Evolutionary conservation across 2,888 invertebrate genomes (phyloP).

Genomic region (Dexiosoma caninum): DNA sequence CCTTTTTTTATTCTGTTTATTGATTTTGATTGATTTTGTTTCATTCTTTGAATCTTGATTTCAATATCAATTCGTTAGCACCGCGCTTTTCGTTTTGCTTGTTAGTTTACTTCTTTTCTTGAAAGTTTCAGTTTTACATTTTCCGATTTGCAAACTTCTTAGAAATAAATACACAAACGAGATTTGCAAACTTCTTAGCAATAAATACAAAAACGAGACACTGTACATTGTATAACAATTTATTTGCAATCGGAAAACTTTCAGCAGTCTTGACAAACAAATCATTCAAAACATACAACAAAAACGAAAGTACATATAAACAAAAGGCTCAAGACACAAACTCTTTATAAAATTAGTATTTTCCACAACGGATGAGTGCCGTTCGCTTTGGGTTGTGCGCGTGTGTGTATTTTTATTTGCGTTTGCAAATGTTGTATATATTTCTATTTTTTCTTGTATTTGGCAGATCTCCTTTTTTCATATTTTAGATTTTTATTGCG

Average conservation of each 20-base stretch:
- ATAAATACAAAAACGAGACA: too few relatives aligned
- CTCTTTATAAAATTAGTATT: slow-evolving; percentile 7
- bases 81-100: too few relatives aligned
- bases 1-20: too few relatives aligned
- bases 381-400: too few relatives aligned
- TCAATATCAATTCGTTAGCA: too few relatives aligned
- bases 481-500: slow-evolving; percentile 19
- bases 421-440: background rate
- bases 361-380: background rate
- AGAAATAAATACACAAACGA: too few relatives aligned
- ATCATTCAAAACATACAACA: slow-evolving; percentile 4
- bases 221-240: slow-evolving; percentile 5
- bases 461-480: slow-evolving; percentile 10
- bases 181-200: too few relatives aligned
- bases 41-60: too few relatives aligned
- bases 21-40: too few relatives aligned
- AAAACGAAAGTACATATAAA: slow-evolving; percentile 13
- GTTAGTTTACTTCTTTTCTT: too few relatives aligned
- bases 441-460: background rate
- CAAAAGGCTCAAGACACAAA: slow-evolving; percentile 57
- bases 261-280: slow-evolving; percentile 36
- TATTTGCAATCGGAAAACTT: background rate
- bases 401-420: background rate
- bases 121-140: too few relatives aligned
- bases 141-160: too few relatives aligned